Evolutionary conservation across 1,140 invertebrate species (phyloP), one percentile per base, ranked within the genome.

Genomic region (Vollenhovia emeryi): DNA sequence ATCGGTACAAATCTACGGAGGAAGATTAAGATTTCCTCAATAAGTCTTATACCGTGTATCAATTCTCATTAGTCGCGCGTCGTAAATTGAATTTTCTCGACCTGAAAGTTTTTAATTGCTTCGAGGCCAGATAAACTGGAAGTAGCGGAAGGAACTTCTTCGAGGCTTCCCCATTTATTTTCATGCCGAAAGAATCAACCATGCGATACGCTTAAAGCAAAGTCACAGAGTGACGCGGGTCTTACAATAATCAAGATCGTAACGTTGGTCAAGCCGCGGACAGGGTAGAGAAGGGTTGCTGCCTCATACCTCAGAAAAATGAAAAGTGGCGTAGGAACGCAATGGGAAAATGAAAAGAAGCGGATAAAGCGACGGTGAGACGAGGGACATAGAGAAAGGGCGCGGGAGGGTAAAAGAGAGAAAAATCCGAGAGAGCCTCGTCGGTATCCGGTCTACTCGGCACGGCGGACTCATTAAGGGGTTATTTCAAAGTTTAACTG

Each of bases 401-500:
- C 45, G 64, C 59, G 57, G 60, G 87, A 82, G 85, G 74, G 87
- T 59, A 85, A 91, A 88, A 87, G 85, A 79, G 87, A 86, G 88
- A 87, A 88, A 91, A 91, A 93, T 92, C 91, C 87, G 86, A 87
- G 86, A 87, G 86, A 88, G 84, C 89, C 86, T 91, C 88, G 87
- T 88, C 91, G 89, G 88, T 87, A 90, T 87, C 87, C 88, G 86
- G 91, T 90, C 87, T 90, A 89, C 88, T 86, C 87, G 84, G 84
- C 86, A 91, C 87, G 91, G 91, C 90, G 91, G 92, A 91, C 92
- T 93, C 91, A 93, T 93, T 93, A 93, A 93, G 89, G 91, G 91
- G 91, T 93, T 93, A 93, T 93, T 93, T 93, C 87, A 91, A 93
- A 93, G 91, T 92, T 93, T 93, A 93, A 93, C 87, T 91, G 92